A percentile compares a stretch with the other conserved stretches of the same genome.
phyloP scores from a whole-genome alignment of 1,140 invertebrate species.

The Leptestheria dahalacensis region DNA sequence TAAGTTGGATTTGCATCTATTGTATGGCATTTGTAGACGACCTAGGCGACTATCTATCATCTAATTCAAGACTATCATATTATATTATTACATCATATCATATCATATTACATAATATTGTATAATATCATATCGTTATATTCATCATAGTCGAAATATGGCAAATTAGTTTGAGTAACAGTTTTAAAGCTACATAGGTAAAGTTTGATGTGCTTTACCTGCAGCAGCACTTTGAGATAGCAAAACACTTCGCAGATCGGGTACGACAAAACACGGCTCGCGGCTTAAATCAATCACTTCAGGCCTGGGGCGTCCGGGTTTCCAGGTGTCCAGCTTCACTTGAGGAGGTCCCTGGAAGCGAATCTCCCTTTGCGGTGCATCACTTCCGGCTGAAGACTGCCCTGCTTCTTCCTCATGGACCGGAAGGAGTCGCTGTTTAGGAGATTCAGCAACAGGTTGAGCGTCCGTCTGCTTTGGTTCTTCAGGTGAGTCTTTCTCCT shows the following conservation, averaged over 20 bases:
- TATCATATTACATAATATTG: too few species aligned
- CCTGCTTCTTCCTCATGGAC: too few species aligned
- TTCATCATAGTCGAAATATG: background rate
- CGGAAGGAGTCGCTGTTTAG: too few species aligned
- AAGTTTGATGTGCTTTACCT: background rate
- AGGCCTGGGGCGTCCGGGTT: slow-evolving; percentile 6
- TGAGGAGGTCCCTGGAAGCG: slow-evolving; percentile 11
- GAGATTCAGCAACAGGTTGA: too few species aligned
- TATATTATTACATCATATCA: too few species aligned
- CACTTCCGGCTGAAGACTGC: background rate
- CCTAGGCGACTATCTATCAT: too few species aligned
- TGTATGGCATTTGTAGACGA: too few species aligned
- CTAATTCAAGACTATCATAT: too few species aligned
- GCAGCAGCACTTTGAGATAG: background rate
- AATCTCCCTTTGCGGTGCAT: background rate
- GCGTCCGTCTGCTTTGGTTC: too few species aligned
- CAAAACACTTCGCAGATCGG: background rate
- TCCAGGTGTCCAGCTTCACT: slow-evolving; percentile 13
- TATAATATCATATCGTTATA: too few species aligned
- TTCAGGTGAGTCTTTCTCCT: too few species aligned
- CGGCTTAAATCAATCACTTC: slow-evolving; percentile 14
- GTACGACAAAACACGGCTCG: slow-evolving; percentile 2
- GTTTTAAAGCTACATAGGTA: background rate
- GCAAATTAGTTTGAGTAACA: background rate
- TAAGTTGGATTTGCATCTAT: too few species aligned